Evolutionary conservation across 2,113 vertebrate species (phyloP).

Genomic region (Corythornis cristatus): DNA sequence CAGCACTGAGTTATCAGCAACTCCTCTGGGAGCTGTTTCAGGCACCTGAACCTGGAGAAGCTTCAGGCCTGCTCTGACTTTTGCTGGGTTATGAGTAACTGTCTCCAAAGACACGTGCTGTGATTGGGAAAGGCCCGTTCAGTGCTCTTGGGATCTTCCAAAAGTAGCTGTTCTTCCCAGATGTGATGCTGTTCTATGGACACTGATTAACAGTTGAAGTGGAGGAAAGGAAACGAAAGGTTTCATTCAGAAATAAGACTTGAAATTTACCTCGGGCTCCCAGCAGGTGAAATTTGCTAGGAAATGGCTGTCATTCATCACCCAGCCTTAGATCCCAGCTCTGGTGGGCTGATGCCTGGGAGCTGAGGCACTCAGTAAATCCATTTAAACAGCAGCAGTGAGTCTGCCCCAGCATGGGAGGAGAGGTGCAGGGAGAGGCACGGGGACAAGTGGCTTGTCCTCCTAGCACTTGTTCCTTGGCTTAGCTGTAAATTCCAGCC

Average conservation of each 20-base stretch:
- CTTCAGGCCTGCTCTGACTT: background rate
- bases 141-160: background rate
- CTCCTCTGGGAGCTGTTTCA: background rate
- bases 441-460: background rate
- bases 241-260: background rate
- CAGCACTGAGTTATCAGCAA: background rate
- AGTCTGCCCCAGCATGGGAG: background rate
- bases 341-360: background rate
- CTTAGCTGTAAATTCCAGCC: background rate
- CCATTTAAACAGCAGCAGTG: background rate
- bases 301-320: conserved; percentile 51
- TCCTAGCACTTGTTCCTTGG: background rate
- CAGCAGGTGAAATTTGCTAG: conserved; percentile 51
- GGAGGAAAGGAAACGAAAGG: background rate
- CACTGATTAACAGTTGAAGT: background rate
- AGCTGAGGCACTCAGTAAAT: background rate
- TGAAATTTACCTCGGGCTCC: conserved; percentile 1
- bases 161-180: background rate
- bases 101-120: background rate
- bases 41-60: background rate
- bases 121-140: background rate
- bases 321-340: background rate
- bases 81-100: background rate
- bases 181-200: background rate
- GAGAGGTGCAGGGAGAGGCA: background rate